Conservation (phyloP, 1,140 invertebrate genomes). For the Drosophila ananassae region DNA sequence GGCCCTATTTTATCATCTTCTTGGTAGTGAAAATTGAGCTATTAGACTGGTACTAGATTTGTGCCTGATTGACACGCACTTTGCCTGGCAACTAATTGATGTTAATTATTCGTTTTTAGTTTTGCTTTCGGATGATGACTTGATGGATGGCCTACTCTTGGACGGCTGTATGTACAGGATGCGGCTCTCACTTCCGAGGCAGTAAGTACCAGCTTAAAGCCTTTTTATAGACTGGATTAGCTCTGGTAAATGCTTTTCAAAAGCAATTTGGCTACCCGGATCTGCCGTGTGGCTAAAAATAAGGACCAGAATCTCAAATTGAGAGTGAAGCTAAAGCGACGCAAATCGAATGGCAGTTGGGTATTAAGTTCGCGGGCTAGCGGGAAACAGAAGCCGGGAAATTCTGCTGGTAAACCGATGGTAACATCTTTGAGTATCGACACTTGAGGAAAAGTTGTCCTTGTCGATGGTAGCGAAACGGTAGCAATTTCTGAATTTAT, state of each 20-base stretch:
- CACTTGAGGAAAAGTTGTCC: slow-evolving; percentile 73
- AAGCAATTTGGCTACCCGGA: slow-evolving; percentile 31
- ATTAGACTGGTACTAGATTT: slow-evolving; percentile 48
- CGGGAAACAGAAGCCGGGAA: background rate
- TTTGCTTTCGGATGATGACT: slow-evolving; percentile 33
- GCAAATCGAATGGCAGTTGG: slow-evolving; percentile 72
- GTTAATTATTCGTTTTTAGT: slow-evolving; percentile 65
- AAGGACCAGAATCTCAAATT: slow-evolving; percentile 53
- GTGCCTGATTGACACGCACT: slow-evolving; percentile 65
- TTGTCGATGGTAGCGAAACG: slow-evolving; percentile 60
- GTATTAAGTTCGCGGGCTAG: slow-evolving; percentile 28
- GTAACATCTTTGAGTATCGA: slow-evolving; percentile 51
- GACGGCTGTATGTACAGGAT: background rate
- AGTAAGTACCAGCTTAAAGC: slow-evolving; percentile 36
- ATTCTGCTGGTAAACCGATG: background rate
- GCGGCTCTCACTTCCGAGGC: background rate
- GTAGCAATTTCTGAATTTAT: slow-evolving; percentile 81
- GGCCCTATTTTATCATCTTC: slow-evolving; percentile 1
- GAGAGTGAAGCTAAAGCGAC: slow-evolving; percentile 73
- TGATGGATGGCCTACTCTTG: slow-evolving; percentile 53
- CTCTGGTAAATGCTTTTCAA: slow-evolving; percentile 27
- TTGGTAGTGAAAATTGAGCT: slow-evolving; percentile 48
- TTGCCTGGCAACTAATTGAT: slow-evolving; percentile 65
- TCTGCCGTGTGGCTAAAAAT: slow-evolving; percentile 42
- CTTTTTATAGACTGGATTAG: slow-evolving; percentile 40